phyloP scores from a whole-genome alignment of 2,797 vertebrate genomes.

The Diglossa cyanea region DNA sequence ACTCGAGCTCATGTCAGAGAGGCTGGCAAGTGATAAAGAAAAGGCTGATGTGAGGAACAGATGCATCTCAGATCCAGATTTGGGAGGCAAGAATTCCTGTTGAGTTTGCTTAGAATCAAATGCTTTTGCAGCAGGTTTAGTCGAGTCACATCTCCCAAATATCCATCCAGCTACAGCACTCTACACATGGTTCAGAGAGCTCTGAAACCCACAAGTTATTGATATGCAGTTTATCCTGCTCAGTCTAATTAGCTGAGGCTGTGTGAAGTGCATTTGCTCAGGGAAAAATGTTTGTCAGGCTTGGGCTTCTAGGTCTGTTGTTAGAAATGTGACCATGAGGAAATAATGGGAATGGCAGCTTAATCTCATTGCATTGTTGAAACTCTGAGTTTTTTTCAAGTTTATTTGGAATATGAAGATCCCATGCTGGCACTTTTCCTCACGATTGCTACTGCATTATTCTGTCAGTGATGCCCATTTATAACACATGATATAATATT shows the following conservation, averaged over 20 bases:
- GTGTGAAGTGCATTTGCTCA: not conserved
- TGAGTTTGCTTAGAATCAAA: not conserved
- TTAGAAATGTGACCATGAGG: not conserved
- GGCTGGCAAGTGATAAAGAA: conserved; percentile 3
- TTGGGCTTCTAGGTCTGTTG: not conserved
- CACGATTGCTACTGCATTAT: not conserved
- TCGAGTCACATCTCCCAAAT: not conserved
- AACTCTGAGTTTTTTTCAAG: not conserved
- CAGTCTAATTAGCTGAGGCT: not conserved
- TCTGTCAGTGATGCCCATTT: not conserved
- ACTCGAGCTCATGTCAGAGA: not conserved
- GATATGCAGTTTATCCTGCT: not conserved
- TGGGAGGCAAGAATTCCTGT: not conserved
- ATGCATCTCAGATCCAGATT: not conserved
- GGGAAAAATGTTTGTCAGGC: not conserved
- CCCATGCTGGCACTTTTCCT: not conserved
- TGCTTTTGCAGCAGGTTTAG: not conserved
- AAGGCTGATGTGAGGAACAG: not conserved
- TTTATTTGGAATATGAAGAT: not conserved
- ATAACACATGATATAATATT: not conserved
- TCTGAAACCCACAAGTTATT: not conserved
- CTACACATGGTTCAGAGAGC: not conserved
- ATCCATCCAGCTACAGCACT: not conserved
- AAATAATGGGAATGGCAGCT: conserved; percentile 7
- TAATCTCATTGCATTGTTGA: not conserved